Conservation (phyloP, 2,113 vertebrate species). For the Pachypanchax playfairii region DNA sequence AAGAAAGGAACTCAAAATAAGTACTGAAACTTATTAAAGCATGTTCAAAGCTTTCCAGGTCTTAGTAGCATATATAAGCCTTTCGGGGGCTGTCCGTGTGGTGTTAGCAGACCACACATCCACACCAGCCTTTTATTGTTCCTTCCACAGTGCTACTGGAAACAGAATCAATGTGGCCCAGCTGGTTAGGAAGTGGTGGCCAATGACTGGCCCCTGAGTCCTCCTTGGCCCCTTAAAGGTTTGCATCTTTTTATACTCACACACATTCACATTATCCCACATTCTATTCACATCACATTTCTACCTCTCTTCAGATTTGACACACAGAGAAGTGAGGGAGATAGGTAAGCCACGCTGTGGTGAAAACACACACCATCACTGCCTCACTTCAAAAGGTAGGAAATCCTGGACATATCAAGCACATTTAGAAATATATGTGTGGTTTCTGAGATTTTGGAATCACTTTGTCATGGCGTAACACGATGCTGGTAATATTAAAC, state of each 20-base stretch:
- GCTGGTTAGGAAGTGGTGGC: constrained; percentile 66
- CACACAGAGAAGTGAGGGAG: constrained; percentile 38
- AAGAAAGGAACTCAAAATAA: neutral
- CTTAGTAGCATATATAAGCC: constrained; percentile 44
- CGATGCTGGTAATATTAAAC: constrained; percentile 75
- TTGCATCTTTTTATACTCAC: constrained; percentile 54
- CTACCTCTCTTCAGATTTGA: constrained; percentile 33
- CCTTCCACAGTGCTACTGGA: constrained; percentile 83
- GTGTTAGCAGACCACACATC: constrained; percentile 73
- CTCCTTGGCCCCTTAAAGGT: constrained; percentile 57
- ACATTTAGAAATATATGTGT: constrained; percentile 79
- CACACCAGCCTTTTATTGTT: constrained; percentile 79
- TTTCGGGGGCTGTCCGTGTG: constrained; percentile 50
- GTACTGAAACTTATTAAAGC: constrained; percentile 4
- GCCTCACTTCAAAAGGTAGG: constrained; percentile 71
- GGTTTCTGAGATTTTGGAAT: constrained; percentile 77
- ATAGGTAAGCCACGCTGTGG: constrained; percentile 56
- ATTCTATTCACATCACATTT: constrained; percentile 36
- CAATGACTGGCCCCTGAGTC: constrained; percentile 60
- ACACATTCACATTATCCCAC: constrained; percentile 28
- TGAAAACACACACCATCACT: constrained; percentile 67
- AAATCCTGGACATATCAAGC: constrained; percentile 80
- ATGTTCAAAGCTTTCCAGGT: constrained; percentile 35
- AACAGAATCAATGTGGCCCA: constrained; percentile 73
- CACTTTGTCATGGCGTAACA: constrained; percentile 74